Conservation (phyloP, 2,797 vertebrate species). For the Distichodus sexfasciatus region DNA sequence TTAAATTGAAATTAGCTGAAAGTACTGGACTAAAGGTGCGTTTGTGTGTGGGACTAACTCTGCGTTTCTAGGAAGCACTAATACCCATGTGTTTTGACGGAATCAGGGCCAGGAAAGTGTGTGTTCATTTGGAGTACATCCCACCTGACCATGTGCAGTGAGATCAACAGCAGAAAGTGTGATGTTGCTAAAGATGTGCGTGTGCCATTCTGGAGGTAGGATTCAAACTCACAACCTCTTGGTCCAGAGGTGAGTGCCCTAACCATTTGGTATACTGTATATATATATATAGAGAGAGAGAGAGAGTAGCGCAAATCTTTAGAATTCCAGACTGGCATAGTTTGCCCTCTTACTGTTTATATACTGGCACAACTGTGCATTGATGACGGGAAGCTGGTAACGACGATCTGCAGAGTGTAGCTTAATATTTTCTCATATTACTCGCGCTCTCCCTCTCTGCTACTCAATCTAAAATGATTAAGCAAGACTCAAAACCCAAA, state of each 20-base stretch:
- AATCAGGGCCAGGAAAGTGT: constrained; percentile 54
- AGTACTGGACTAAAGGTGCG: no score
- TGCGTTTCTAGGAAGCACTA: constrained; percentile 49
- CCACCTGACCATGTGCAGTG: neutral
- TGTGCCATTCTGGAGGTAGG: no score
- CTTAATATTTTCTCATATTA: constrained; percentile 13
- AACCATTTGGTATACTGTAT: constrained; percentile 4
- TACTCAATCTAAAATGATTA: neutral
- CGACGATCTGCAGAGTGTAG: neutral
- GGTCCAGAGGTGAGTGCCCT: neutral
- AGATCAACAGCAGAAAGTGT: neutral
- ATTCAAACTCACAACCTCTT: no score
- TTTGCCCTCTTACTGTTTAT: neutral
- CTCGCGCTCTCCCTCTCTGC: neutral
- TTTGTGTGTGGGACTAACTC: constrained; percentile 7
- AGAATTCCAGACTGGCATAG: no score
- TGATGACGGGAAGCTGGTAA: neutral
- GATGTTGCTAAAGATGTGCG: neutral
- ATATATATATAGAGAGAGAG: neutral
- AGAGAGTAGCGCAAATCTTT: no score
- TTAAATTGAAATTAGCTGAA: no score
- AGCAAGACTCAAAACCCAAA: neutral
- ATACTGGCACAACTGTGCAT: neutral
- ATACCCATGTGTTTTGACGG: constrained; percentile 67
- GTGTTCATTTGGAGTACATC: constrained; percentile 4